Conservation (phyloP, 2,797 vertebrate genomes). For the Nyctalus aviator region DNA sequence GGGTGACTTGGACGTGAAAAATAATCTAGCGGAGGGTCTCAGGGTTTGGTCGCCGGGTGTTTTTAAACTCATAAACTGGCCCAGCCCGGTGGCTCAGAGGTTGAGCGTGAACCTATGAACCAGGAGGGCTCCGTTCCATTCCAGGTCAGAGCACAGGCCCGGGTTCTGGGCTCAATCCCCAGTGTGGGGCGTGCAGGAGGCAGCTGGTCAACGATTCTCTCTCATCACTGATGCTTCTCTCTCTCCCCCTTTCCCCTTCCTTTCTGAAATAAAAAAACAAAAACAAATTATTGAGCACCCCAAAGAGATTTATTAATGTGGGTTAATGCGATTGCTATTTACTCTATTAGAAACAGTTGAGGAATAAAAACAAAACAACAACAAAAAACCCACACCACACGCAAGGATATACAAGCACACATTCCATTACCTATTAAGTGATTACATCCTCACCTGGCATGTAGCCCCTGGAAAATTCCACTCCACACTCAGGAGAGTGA, state of each 20-base stretch:
- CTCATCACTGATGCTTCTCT: too few species aligned
- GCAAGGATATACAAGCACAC: neutral
- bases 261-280: too few species aligned
- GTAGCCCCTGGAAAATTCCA: neutral
- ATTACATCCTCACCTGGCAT: neutral
- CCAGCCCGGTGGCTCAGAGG: too few species aligned
- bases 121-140: too few species aligned
- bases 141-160: too few species aligned
- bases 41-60: neutral
- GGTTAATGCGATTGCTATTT: neutral
- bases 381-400: too few species aligned
- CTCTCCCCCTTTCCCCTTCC: too few species aligned
- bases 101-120: too few species aligned
- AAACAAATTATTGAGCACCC: neutral
- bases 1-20: neutral
- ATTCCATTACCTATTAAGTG: neutral
- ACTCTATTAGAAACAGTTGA: neutral
- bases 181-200: too few species aligned
- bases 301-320: neutral
- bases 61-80: neutral
- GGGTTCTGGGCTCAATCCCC: too few species aligned
- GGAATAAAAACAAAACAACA: constrained; percentile 21
- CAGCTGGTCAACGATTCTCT: too few species aligned
- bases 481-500: neutral
- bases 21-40: neutral